Evolutionary conservation across 2,888 invertebrate species (phyloP).

Genomic region (Seira ritae): DNA sequence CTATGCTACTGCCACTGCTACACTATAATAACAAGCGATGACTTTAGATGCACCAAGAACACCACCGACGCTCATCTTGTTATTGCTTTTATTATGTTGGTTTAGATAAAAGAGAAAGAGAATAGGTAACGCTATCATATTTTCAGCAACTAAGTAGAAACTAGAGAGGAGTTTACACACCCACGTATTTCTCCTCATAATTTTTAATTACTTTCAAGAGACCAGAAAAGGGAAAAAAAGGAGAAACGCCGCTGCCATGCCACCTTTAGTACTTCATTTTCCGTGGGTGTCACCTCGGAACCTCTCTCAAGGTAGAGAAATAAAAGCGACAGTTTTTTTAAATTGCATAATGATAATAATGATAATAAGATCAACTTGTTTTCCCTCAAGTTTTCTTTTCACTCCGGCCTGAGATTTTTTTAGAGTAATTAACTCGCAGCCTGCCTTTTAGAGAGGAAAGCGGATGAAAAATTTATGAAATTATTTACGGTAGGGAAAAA

Average conservation of each 20-base stretch:
- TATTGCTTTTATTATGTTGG: conserved; percentile 11
- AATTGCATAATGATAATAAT: neutral
- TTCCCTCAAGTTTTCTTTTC: neutral
- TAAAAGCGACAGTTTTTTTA: neutral
- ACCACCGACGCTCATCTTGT: conserved; percentile 10
- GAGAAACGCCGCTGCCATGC: neutral
- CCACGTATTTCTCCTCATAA: neutral
- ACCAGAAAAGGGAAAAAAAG: neutral
- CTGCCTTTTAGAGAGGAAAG: too few relatives aligned
- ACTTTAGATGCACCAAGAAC: neutral
- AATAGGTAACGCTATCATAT: neutral
- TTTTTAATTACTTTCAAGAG: conserved; percentile 11
- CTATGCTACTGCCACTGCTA: neutral
- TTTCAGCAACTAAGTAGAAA: neutral
- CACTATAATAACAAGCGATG: neutral
- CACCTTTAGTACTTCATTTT: conserved; percentile 1
- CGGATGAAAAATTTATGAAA: too few relatives aligned
- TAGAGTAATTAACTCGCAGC: too few relatives aligned
- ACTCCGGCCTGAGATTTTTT: neutral
- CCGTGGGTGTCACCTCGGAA: neutral
- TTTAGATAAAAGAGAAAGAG: neutral
- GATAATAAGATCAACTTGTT: neutral
- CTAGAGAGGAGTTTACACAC: neutral
- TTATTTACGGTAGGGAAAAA: conserved; percentile 6
- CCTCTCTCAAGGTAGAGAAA: neutral